phyloP scores from a whole-genome alignment of 2,888 invertebrate genomes.

The Seira ritae region DNA sequence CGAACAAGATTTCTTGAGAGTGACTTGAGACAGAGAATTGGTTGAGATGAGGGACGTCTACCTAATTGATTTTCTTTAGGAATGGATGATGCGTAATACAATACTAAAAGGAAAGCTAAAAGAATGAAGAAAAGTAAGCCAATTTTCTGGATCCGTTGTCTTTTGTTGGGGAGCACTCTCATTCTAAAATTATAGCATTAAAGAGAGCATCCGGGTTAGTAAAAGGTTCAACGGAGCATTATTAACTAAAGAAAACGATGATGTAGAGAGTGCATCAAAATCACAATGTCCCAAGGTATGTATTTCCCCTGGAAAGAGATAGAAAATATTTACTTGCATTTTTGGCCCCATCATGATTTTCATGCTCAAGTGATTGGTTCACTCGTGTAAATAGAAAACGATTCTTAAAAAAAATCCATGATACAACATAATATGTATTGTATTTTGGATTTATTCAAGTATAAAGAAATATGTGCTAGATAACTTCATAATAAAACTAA shows the following conservation, averaged over 20 bases:
- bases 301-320: no score
- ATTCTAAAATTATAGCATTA: not conserved
- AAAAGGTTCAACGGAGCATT: conserved; percentile 32
- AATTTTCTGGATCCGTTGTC: not conserved
- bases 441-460: no score
- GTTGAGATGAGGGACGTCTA: conserved; percentile 4
- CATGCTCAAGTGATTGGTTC: no score
- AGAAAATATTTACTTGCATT: no score
- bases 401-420: no score
- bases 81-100: not conserved
- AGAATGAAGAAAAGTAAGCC: not conserved
- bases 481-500: no score
- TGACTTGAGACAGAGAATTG: not conserved
- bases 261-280: no score
- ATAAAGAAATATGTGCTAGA: no score
- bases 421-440: no score
- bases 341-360: no score
- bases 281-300: no score
- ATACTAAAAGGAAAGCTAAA: not conserved
- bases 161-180: not conserved
- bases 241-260: not conserved
- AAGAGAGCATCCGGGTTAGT: conserved; percentile 26
- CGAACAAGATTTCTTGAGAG: conserved; percentile 7
- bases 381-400: no score
- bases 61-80: conserved; percentile 13